phyloP scores from a whole-genome alignment of 2,797 vertebrate species.

The Psittacula derbiana region DNA sequence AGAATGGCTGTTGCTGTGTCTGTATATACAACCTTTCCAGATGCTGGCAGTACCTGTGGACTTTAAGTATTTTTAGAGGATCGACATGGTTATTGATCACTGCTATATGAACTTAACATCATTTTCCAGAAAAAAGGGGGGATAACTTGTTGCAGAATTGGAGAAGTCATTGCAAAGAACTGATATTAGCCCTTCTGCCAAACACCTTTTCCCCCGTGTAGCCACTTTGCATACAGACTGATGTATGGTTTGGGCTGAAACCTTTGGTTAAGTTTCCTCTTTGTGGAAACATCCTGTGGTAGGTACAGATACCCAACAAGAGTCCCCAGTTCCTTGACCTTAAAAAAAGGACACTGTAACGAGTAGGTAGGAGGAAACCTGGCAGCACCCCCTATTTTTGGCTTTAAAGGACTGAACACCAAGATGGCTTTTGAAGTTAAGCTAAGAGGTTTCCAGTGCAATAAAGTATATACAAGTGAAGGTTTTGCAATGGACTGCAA shows the following conservation, averaged over 20 bases:
- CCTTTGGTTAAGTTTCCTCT: slow-evolving; percentile 82
- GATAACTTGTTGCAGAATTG: slow-evolving; percentile 84
- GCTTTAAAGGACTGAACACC: slow-evolving; percentile 91
- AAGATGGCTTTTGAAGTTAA: slow-evolving; percentile 87
- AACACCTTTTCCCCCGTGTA: slow-evolving; percentile 77
- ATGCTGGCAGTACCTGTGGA: slow-evolving; percentile 88
- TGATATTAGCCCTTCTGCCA: slow-evolving; percentile 83
- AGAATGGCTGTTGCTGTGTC: slow-evolving; percentile 87
- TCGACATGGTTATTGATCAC: slow-evolving; percentile 86
- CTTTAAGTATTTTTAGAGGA: slow-evolving; percentile 88
- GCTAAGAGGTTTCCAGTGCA: slow-evolving; percentile 85
- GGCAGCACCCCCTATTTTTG: slow-evolving; percentile 81
- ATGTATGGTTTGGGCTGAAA: slow-evolving; percentile 84
- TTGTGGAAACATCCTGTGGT: slow-evolving; percentile 83
- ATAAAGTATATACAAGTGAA: slow-evolving; percentile 82
- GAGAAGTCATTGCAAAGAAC: slow-evolving; percentile 88
- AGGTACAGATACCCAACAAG: slow-evolving; percentile 86
- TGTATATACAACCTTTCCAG: slow-evolving; percentile 81
- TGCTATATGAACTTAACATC: slow-evolving; percentile 88
- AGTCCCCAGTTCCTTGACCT: slow-evolving; percentile 82
- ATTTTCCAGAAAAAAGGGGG: slow-evolving; percentile 82
- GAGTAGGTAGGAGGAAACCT: slow-evolving; percentile 87
- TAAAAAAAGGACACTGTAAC: slow-evolving; percentile 83
- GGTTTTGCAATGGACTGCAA: slow-evolving; percentile 89
- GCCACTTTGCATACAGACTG: slow-evolving; percentile 85